Percentiles rank a stretch among this genome's conserved stretches.
Conservation (phyloP, 2,113 vertebrate species). For the Pachypanchax playfairii region DNA sequence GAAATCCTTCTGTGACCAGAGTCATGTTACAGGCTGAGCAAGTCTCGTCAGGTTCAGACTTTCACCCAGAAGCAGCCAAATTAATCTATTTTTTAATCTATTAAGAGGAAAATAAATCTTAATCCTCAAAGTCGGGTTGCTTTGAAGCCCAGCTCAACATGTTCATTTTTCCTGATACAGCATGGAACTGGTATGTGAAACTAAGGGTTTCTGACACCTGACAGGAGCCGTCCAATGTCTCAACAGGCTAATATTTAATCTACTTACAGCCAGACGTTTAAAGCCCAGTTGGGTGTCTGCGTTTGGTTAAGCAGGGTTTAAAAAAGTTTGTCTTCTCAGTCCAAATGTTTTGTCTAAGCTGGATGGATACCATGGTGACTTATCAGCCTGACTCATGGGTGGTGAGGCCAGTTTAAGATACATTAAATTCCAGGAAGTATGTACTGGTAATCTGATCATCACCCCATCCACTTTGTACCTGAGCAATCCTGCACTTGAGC, state of each 20-base stretch:
- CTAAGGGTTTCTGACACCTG: slow-evolving; percentile 22
- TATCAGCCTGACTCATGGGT: slow-evolving; percentile 44
- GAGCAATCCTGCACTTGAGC: slow-evolving; percentile 74
- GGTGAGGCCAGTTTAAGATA: slow-evolving; percentile 37
- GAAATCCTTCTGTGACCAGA: slow-evolving; percentile 4
- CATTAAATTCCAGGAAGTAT: slow-evolving; percentile 5
- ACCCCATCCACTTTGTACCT: slow-evolving; percentile 60
- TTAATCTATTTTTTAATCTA: slow-evolving; percentile 40
- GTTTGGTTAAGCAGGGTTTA: slow-evolving; percentile 29
- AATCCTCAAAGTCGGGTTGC: slow-evolving; percentile 37
- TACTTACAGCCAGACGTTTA: slow-evolving; percentile 25
- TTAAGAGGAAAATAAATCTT: slow-evolving; percentile 21
- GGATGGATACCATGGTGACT: slow-evolving; percentile 38
- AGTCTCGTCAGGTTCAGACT: slow-evolving; percentile 13
- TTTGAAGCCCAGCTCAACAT: slow-evolving; percentile 42
- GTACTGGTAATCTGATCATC: neutral
- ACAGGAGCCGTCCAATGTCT: slow-evolving; percentile 21
- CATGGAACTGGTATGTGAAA: slow-evolving; percentile 49
- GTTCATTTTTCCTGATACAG: slow-evolving; percentile 39
- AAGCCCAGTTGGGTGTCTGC: slow-evolving; percentile 31
- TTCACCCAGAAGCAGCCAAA: slow-evolving; percentile 17
- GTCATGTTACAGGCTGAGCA: slow-evolving; percentile 8
- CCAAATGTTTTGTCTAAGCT: slow-evolving; percentile 62
- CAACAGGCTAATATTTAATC: slow-evolving; percentile 23
- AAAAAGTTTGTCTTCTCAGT: slow-evolving; percentile 17